A percentile compares a stretch with the other conserved stretches of the same genome.
Evolutionary conservation across 2,797 vertebrate species (phyloP).

Genomic region (Schizopygopsis malacanthus): DNA sequence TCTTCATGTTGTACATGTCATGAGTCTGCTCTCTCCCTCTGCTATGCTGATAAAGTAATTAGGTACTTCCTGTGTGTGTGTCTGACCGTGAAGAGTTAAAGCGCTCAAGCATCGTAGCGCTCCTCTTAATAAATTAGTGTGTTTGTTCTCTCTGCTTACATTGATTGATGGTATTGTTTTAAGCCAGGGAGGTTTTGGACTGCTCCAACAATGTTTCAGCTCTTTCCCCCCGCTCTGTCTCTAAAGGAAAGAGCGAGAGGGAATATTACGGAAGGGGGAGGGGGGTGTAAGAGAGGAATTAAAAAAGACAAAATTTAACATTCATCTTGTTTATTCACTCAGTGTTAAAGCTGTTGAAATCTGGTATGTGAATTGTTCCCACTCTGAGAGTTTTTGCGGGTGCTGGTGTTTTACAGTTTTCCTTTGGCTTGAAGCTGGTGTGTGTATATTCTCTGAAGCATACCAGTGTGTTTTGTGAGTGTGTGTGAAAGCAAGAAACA

Average conservation of each 20-base stretch:
- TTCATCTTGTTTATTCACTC: constrained; percentile 62
- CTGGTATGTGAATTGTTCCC: constrained; percentile 50
- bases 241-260: constrained; percentile 64
- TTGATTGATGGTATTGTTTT: constrained; percentile 84
- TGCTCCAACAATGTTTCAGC: constrained; percentile 77
- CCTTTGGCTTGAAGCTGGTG: constrained; percentile 51
- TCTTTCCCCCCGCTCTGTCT: constrained; percentile 52
- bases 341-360: constrained; percentile 59
- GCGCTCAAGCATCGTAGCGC: constrained; percentile 22
- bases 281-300: constrained; percentile 63
- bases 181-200: constrained; percentile 79
- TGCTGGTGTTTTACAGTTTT: constrained; percentile 61
- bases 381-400: constrained; percentile 53
- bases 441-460: constrained; percentile 32
- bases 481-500: constrained; percentile 17
- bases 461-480: constrained; percentile 21
- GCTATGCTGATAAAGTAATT: constrained; percentile 25
- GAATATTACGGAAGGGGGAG: constrained; percentile 9
- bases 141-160: constrained; percentile 64
- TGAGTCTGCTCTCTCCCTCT: constrained; percentile 3
- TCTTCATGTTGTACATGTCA: constrained; percentile 3
- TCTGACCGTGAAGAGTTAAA: constrained; percentile 54
- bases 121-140: constrained; percentile 63
- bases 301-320: constrained; percentile 71
- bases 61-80: constrained; percentile 38